Evolutionary conservation across 2,888 invertebrate species (phyloP).

Genomic region (Lasioglossum villosulum): DNA sequence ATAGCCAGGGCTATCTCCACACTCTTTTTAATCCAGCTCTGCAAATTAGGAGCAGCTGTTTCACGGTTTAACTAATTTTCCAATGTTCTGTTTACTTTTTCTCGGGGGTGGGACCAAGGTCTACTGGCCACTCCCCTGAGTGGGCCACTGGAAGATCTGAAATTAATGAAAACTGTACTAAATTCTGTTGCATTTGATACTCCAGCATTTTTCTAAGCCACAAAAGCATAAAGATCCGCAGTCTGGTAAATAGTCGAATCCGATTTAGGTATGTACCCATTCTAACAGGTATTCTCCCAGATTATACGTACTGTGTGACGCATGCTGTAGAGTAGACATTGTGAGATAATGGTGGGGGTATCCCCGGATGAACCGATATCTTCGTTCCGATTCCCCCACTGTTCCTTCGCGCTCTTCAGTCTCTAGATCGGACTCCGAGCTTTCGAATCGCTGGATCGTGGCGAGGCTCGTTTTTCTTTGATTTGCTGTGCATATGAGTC

Average conservation of each 20-base stretch:
- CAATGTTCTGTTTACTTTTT: no score
- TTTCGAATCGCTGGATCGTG: conserved; percentile 56
- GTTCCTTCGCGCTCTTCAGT: conserved; percentile 55
- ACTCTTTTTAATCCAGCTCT: no score
- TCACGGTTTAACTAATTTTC: no score
- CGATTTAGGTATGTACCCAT: background rate
- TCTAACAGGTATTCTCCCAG: conserved; percentile 24
- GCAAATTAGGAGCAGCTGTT: no score
- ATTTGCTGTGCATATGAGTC: background rate
- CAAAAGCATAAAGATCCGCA: no score
- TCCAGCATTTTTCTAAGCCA: no score
- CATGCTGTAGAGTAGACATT: conserved; percentile 14
- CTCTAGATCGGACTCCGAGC: conserved; percentile 73
- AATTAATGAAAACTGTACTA: no score
- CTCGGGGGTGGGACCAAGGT: no score
- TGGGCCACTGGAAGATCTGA: no score
- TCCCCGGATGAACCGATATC: conserved; percentile 59
- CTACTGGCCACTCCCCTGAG: no score
- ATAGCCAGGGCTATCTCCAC: no score
- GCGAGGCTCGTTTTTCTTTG: conserved; percentile 63
- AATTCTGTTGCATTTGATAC: no score
- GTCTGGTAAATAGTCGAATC: background rate
- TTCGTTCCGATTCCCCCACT: conserved; percentile 55
- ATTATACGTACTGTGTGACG: conserved; percentile 11
- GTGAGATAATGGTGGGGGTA: conserved; percentile 52